phyloP scores from a whole-genome alignment of 2,113 vertebrate species.

The Probosciger aterrimus region DNA sequence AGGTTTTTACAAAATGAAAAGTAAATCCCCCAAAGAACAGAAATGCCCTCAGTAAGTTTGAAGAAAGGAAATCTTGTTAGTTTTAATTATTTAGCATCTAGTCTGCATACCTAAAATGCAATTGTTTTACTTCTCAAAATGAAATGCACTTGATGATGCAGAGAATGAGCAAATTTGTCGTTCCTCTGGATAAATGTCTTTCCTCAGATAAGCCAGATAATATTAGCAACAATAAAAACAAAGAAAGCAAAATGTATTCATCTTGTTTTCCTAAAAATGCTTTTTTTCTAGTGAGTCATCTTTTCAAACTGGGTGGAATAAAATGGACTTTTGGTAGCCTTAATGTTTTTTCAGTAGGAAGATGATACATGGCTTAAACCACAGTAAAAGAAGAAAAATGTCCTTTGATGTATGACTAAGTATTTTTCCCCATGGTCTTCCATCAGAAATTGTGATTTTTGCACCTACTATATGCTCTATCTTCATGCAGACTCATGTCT shows the following conservation, averaged over 20 bases:
- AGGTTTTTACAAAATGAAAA: neutral
- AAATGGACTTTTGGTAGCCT: neutral
- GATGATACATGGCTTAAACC: neutral
- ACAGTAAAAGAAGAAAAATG: neutral
- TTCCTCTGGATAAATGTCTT: neutral
- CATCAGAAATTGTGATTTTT: neutral
- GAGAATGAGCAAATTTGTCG: neutral
- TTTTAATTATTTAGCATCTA: neutral
- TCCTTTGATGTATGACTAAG: neutral
- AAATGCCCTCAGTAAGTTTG: neutral
- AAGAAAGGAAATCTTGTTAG: neutral
- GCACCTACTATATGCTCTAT: neutral
- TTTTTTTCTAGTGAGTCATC: fast-evolving
- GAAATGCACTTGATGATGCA: neutral
- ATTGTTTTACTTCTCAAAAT: neutral
- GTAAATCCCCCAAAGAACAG: neutral
- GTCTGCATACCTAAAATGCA: neutral
- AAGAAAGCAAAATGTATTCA: neutral
- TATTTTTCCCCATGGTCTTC: neutral
- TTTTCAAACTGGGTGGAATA: neutral
- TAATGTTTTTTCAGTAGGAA: neutral
- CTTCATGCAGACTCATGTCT: neutral
- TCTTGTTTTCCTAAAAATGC: neutral
- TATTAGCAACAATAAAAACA: neutral
- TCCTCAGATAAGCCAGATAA: neutral